Base-by-base conservation (phyloP, 2,113 vertebrate genomes). In the Scophthalmus maximus region DNA sequence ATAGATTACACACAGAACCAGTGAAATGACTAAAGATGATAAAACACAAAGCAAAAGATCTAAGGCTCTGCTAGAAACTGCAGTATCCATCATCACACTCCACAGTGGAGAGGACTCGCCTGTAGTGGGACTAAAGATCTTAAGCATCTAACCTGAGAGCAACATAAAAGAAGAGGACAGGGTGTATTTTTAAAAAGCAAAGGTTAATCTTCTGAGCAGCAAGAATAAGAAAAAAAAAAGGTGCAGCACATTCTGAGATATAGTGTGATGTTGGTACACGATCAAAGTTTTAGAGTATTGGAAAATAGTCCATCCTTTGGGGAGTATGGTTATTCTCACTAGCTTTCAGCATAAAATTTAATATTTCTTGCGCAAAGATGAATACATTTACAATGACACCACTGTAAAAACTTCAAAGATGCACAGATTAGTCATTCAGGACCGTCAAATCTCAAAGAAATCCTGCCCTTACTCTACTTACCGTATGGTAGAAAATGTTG, bases 31-130 rank as follows among this genome's bases (percentile, higher is more conserved):
- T 34, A 3, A 49, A 67, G 23, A 58, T 65, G 29, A 59, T 20
- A 57, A 65, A 81, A 73, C 29, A 34, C 52, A 49, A 62, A 22
- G 44, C 29, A 53, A 47, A 58, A 68, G 53, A 68, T 56, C 51
- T 64, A 49, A 44, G 52, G 70, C 30, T 36, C 66, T 56, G 49
- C 23, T 5, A 7, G n/a, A 68, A 61, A 44, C 59, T 30, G n/a
- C 46, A 20, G 29, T 23, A 29, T 20, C 38, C 18, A 14, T 66
- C 32, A 36, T 36, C n/a, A n/a, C n/a, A 18, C 1, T 6, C 46
- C 29, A 38, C 17, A 27, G 63, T 9, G 8, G 5, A 40, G 6
- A 26, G n/a, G 49, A 3, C 10, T 32, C 17, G 60, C 11, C 15
- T 12, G 23, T 5, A 29, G 6, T 5, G 0, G 25, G n/a, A 46